A percentile compares a stretch with the other conserved stretches of the same genome.
Evolutionary conservation across 2,888 invertebrate genomes (phyloP).

Genomic region (Pinctada fucata): DNA sequence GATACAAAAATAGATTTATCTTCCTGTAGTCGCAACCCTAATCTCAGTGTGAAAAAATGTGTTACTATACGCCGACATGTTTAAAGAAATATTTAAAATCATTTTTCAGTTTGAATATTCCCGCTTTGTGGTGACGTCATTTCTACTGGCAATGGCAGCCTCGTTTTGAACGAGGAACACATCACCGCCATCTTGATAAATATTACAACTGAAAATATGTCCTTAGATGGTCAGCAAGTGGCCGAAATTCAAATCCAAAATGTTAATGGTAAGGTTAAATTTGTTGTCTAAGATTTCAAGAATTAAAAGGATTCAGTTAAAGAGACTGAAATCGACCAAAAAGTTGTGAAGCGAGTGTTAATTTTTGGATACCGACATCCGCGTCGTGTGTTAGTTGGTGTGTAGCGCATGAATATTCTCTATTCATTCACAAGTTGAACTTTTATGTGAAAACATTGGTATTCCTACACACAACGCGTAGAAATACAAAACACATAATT

Average conservation of each 20-base stretch:
- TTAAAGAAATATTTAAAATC: no score
- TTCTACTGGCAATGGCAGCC: slow-evolving; percentile 38
- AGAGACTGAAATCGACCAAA: neutral
- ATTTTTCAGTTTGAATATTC: neutral
- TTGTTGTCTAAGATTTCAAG: neutral
- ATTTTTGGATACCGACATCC: slow-evolving; percentile 50
- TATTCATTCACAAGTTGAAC: slow-evolving; percentile 46
- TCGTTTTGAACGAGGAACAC: slow-evolving; percentile 50
- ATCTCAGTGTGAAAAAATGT: no score
- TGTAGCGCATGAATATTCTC: slow-evolving; percentile 61
- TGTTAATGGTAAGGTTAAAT: slow-evolving; percentile 60
- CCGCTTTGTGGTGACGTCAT: slow-evolving; percentile 11
- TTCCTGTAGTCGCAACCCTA: no score
- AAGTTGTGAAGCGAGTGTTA: slow-evolving; percentile 29
- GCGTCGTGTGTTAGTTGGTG: slow-evolving; percentile 38
- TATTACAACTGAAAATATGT: slow-evolving; percentile 60
- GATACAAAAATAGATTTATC: no score
- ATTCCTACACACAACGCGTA: slow-evolving; percentile 57
- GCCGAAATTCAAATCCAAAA: slow-evolving; percentile 68
- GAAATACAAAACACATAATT: slow-evolving; percentile 15
- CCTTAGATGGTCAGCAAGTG: slow-evolving; percentile 61
- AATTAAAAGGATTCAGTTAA: neutral
- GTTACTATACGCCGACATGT: no score
- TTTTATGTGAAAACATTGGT: slow-evolving; percentile 39
- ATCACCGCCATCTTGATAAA: slow-evolving; percentile 56